Conservation (phyloP, 2,113 vertebrate species). For the Oryzias javanicus region DNA sequence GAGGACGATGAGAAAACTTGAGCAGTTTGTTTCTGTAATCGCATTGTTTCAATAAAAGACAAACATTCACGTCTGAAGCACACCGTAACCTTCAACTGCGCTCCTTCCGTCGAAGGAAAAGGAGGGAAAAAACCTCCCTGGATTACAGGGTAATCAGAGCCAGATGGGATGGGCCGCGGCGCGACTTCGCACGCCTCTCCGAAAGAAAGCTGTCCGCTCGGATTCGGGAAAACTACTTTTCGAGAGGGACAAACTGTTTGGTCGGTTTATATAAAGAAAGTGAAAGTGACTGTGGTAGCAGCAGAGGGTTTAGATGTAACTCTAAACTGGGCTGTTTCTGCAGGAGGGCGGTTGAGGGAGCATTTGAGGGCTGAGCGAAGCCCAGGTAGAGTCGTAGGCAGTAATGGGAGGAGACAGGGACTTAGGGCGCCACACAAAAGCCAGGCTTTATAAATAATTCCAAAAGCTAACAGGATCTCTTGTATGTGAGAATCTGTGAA, state of each 20-base stretch:
- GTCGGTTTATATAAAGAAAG: slow-evolving; percentile 5
- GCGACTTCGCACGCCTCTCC: slow-evolving; percentile 46
- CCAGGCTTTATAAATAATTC: slow-evolving; percentile 82
- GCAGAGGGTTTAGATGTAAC: slow-evolving; percentile 44
- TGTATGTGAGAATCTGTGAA: slow-evolving; percentile 73
- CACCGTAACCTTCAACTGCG: slow-evolving; percentile 48
- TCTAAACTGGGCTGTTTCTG: slow-evolving; percentile 32
- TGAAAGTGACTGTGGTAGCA: slow-evolving; percentile 13
- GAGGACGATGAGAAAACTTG: slow-evolving; percentile 63
- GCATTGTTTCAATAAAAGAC: slow-evolving; percentile 75
- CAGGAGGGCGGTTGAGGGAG: slow-evolving; percentile 42
- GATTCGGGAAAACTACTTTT: slow-evolving; percentile 27
- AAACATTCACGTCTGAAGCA: slow-evolving; percentile 73
- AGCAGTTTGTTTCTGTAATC: slow-evolving; percentile 66
- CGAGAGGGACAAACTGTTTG: slow-evolving; percentile 9
- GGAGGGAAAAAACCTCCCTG: slow-evolving; percentile 42
- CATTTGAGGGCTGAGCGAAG: slow-evolving; percentile 51
- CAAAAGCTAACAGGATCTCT: slow-evolving; percentile 79
- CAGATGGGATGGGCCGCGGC: slow-evolving; percentile 59
- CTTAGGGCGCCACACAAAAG: slow-evolving; percentile 78
- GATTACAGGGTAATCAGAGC: slow-evolving; percentile 57
- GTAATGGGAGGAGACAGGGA: slow-evolving; percentile 82
- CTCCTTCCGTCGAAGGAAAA: slow-evolving; percentile 37
- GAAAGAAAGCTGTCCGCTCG: slow-evolving; percentile 29
- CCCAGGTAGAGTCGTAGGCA: slow-evolving; percentile 76